phyloP scores from a whole-genome alignment of 2,797 vertebrate species.

The Platalea minor region DNA sequence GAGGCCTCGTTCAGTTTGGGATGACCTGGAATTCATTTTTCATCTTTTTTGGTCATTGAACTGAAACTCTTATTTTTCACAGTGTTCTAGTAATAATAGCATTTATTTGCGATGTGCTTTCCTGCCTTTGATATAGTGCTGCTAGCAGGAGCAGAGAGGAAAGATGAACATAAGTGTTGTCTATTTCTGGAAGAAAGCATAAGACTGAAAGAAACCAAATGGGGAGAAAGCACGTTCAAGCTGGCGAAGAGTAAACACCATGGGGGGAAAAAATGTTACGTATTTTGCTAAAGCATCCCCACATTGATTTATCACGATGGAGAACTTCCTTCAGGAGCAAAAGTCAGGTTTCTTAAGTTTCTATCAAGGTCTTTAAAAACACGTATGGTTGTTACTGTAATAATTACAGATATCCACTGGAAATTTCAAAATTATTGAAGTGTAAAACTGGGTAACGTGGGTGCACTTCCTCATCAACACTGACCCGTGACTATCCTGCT shows the following conservation, averaged over 20 bases:
- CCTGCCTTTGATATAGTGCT: neutral
- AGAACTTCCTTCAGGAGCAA: neutral
- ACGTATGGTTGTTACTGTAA: neutral
- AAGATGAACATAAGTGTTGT: neutral
- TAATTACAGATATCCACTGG: neutral
- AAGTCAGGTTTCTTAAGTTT: neutral
- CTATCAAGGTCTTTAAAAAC: neutral
- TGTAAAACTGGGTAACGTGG: neutral
- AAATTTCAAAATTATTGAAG: neutral
- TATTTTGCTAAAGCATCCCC: neutral
- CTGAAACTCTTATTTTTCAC: neutral
- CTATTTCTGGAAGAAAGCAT: neutral
- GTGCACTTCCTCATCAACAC: neutral
- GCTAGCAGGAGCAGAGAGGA: neutral
- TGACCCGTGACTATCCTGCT: neutral
- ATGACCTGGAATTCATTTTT: constrained; percentile 38
- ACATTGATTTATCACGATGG: neutral
- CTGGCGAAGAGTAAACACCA: neutral
- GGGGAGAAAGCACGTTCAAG: neutral
- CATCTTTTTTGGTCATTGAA: constrained; percentile 2
- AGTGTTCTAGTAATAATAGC: neutral
- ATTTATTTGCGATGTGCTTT: neutral
- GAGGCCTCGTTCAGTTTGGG: neutral
- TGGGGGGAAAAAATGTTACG: too few species aligned
- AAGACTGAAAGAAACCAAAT: neutral